Evolutionary conservation across 2,113 vertebrate genomes (phyloP).

Genomic region (Vulpes ferrilata): DNA sequence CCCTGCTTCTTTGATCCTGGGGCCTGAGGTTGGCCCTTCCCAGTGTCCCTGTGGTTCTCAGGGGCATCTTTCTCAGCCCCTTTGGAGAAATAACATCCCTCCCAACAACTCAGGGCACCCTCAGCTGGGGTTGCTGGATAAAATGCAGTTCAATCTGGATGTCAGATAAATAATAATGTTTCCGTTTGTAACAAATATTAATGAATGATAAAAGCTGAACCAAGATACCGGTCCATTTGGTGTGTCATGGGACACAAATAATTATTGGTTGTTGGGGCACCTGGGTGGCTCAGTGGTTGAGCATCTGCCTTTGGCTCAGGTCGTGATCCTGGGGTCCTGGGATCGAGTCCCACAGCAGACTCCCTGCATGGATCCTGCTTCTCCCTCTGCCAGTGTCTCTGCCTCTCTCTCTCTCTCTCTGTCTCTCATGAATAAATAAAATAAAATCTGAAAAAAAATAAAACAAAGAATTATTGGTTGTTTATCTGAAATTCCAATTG

Average conservation of each 20-base stretch:
- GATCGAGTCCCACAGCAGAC: rapidly evolving
- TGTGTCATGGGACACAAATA: neutral
- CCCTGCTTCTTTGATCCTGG: neutral
- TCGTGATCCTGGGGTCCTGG: too few species aligned
- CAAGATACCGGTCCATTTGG: neutral
- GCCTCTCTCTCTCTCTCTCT: too few species aligned
- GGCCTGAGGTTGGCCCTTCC: neutral
- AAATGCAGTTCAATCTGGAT: neutral
- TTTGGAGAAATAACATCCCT: neutral
- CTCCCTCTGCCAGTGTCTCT: too few species aligned
- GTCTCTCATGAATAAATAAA: too few species aligned
- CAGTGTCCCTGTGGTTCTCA: neutral
- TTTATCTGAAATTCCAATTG: constrained; percentile 6
- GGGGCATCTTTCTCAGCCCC: neutral
- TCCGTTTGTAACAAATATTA: neutral
- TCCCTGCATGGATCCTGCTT: too few species aligned
- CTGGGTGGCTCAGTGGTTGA: too few species aligned
- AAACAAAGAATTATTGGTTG: neutral
- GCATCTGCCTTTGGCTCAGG: too few species aligned
- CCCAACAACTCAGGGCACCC: neutral
- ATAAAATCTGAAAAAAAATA: too few species aligned
- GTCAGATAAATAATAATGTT: neutral
- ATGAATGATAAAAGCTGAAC: neutral
- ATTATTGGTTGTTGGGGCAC: neutral
- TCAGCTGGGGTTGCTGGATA: neutral